These are phyloP conservation scores for Macrosiphum euphorbiae DNA, from an alignment of 2,888 invertebrate genomes.

Conservation along the genomic window DNA sequence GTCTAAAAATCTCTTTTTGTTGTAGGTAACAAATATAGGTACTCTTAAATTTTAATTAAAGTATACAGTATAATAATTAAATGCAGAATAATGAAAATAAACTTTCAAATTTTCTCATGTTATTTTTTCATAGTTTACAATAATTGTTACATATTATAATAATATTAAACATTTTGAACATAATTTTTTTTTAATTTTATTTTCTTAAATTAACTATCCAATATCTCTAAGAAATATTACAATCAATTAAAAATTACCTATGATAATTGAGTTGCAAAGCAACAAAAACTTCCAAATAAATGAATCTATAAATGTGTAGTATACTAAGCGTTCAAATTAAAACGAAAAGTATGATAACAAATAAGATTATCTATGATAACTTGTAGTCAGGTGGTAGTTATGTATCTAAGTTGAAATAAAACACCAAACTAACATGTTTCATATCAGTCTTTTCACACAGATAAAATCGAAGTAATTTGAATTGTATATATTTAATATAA, in stretches of 20 bases:
- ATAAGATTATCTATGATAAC: background rate
- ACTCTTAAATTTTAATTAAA: background rate
- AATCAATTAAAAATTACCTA: background rate
- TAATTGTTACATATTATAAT: conserved; percentile 3
- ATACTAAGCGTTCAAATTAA: background rate
- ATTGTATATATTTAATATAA: background rate
- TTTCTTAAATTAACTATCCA: conserved; percentile 3
- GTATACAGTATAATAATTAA: conserved; percentile 1
- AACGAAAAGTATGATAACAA: background rate
- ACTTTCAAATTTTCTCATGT: background rate
- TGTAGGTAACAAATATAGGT: background rate
- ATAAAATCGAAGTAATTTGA: conserved; percentile 10
- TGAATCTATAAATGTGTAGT: background rate
- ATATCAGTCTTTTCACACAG: background rate
- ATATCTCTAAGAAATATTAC: background rate
- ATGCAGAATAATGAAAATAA: background rate
- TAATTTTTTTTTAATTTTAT: background rate
- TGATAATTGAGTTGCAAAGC: background rate
- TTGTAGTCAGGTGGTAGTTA: background rate
- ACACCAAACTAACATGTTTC: conserved; percentile 15
- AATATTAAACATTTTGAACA: background rate
- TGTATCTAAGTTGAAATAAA: background rate
- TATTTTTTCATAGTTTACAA: conserved; percentile 25
- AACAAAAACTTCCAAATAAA: background rate
- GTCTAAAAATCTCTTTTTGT: background rate